A percentile compares a stretch with the other conserved stretches of the same genome.
phyloP scores from a whole-genome alignment of 1,140 invertebrate genomes.

The Rhopalosiphum padi region DNA sequence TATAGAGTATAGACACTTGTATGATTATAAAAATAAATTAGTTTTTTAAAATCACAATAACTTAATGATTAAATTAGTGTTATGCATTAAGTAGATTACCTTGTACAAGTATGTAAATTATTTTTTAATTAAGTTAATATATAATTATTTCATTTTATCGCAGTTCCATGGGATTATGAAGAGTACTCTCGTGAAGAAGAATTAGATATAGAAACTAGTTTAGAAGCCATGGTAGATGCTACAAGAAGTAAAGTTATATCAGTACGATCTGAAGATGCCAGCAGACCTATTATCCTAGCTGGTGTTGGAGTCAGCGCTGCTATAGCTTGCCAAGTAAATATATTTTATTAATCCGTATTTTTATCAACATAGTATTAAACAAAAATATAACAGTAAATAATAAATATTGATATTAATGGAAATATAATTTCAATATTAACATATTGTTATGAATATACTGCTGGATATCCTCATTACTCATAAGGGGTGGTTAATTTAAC shows the following conservation, averaged over 20 bases:
- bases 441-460: neutral
- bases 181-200: constrained; percentile 47
- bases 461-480: too few species aligned
- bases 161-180: constrained; percentile 53
- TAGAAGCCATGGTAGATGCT: constrained; percentile 55
- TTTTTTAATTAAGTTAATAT: constrained; percentile 14
- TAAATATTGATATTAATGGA: neutral
- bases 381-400: neutral
- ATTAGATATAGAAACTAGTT: constrained; percentile 41
- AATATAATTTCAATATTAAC: neutral
- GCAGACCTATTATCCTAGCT: constrained; percentile 32
- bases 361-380: neutral
- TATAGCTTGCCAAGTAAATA: constrained; percentile 44
- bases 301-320: constrained; percentile 48
- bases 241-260: constrained; percentile 49
- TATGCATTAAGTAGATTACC: neutral
- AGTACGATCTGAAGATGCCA: constrained; percentile 41
- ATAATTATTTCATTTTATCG: neutral
- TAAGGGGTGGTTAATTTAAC: too few species aligned
- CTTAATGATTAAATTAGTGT: neutral
- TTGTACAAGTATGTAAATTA: neutral
- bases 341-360: neutral
- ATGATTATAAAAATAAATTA: too few species aligned
- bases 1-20: too few species aligned
- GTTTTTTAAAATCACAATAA: neutral